Percentiles rank a stretch among this genome's conserved stretches.
These are phyloP conservation scores for Patagioenas fasciata DNA, from an alignment of 2,113 vertebrate genomes.

Conservation along the genomic window DNA sequence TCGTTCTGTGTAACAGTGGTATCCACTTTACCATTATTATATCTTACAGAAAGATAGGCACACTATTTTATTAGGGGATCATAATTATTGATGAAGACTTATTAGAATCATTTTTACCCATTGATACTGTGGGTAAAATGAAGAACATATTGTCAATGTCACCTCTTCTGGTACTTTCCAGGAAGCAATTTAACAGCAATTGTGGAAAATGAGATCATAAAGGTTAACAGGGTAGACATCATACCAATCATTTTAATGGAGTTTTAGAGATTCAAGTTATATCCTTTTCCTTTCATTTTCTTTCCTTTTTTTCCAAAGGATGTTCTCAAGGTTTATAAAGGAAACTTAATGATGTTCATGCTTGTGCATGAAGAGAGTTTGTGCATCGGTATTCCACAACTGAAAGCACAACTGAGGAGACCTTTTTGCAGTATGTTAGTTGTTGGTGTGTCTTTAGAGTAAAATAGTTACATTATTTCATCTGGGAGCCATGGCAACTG, in stretches of 20 bases:
- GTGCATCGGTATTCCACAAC: background rate
- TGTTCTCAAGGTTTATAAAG: background rate
- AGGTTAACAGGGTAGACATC: background rate
- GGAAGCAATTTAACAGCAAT: background rate
- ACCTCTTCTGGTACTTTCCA: background rate
- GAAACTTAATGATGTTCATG: background rate
- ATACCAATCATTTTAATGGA: background rate
- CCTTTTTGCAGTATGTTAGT: background rate
- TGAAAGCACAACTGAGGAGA: background rate
- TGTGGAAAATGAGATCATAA: background rate
- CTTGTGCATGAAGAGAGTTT: background rate
- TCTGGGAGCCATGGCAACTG: constrained; percentile 23
- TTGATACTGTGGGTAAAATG: background rate
- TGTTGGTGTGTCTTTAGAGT: background rate
- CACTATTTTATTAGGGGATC: background rate
- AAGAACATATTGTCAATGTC: background rate
- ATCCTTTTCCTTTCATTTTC: background rate
- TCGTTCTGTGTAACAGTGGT: background rate
- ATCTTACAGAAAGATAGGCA: background rate
- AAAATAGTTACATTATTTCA: constrained; percentile 4
- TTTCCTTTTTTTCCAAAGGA: background rate
- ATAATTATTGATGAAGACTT: background rate
- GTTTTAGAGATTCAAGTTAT: background rate
- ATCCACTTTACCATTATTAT: background rate
- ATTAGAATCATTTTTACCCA: background rate